Evolutionary conservation across 35 echinoderm and acorn worm species (phyloP).

Genomic region (Ptychodera flava): DNA sequence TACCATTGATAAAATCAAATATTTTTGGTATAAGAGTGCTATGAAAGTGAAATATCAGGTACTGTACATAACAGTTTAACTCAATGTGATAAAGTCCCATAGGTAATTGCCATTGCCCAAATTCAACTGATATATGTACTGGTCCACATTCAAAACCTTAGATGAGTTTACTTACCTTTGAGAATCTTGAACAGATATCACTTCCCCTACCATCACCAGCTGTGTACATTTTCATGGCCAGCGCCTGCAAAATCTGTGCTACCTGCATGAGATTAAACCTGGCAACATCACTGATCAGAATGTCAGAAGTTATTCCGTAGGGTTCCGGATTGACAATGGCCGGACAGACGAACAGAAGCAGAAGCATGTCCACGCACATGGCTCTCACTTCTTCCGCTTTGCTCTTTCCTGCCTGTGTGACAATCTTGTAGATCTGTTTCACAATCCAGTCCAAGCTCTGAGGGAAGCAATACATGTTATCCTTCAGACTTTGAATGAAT

Average conservation of each 20-base stretch:
- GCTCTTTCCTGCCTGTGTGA: constrained; percentile 55
- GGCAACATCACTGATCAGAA: constrained; percentile 85
- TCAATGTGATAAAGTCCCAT: too few relatives aligned
- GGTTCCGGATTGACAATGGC: constrained; percentile 90
- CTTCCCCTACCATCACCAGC: constrained; percentile 24
- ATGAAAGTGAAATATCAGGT: too few relatives aligned
- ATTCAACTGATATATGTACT: too few relatives aligned
- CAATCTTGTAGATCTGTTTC: constrained; percentile 79
- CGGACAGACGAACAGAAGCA: constrained; percentile 83
- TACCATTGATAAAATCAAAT: too few relatives aligned
- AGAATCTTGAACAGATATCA: constrained; percentile 63
- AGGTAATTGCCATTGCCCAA: too few relatives aligned
- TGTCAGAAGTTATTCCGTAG: constrained; percentile 82
- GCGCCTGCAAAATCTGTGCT: constrained; percentile 81
- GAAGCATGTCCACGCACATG: constrained; percentile 80
- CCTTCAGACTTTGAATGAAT: constrained; percentile 72
- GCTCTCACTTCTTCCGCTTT: constrained; percentile 48
- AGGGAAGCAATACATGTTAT: constrained; percentile 87
- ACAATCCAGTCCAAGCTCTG: constrained; percentile 91
- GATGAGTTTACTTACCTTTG: constrained; percentile 60
- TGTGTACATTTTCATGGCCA: constrained; percentile 44
- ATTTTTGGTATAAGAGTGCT: too few relatives aligned
- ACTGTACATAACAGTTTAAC: too few relatives aligned
- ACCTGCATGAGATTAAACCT: constrained; percentile 96
- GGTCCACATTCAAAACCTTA: too few relatives aligned